phyloP scores from a whole-genome alignment of 2,888 invertebrate species.

The Orthonychiurus folsomi region DNA sequence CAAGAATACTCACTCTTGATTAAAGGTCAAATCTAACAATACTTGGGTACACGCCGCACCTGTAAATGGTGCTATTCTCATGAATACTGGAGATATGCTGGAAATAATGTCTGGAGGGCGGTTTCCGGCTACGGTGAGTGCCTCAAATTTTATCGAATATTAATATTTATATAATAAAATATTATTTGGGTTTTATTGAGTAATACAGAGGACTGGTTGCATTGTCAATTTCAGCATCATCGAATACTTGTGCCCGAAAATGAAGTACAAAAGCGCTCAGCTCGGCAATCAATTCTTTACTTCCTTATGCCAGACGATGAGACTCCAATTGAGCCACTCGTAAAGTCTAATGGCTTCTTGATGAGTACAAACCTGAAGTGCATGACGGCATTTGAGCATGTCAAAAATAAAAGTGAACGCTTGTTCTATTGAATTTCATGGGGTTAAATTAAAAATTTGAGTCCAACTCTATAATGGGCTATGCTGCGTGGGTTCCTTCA shows the following conservation, averaged over 20 bases:
- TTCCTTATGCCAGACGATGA: background rate
- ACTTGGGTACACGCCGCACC: background rate
- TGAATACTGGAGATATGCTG: constrained; percentile 6
- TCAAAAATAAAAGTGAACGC: no score
- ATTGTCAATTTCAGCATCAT: constrained; percentile 1
- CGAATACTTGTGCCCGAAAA: background rate
- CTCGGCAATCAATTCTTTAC: background rate
- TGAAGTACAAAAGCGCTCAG: background rate
- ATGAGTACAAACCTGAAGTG: no score
- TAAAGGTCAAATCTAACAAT: constrained; percentile 1
- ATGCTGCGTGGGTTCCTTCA: no score
- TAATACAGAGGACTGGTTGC: background rate
- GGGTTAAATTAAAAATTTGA: no score
- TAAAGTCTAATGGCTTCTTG: no score
- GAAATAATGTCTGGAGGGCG: background rate
- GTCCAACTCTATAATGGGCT: no score
- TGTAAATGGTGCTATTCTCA: background rate
- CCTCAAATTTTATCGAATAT: background rate
- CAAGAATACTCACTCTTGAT: background rate
- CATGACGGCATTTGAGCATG: no score
- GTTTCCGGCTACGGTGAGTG: constrained; percentile 1
- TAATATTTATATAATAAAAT: background rate
- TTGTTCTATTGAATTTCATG: no score
- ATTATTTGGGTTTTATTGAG: background rate
- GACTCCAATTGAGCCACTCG: background rate